phyloP scores from a whole-genome alignment of 1,140 invertebrate genomes.

The Apis mellifera region Amel_HAv3.1 CM009932.2:7657501-7658000 shows the following conservation, averaged over 20 bases:
- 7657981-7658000: slow-evolving; percentile 32
- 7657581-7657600: too few relatives aligned
- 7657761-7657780: neutral
- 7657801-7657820: neutral
- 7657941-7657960: slow-evolving; percentile 16
- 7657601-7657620: too few relatives aligned
- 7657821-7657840: neutral
- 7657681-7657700: too few relatives aligned
- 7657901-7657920: neutral
- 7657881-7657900: neutral
- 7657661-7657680: too few relatives aligned
- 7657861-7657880: neutral
- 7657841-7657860: neutral
- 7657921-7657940: neutral
- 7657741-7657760: neutral
- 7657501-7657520: too few relatives aligned
- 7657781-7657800: neutral
- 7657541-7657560: too few relatives aligned
- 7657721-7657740: too few relatives aligned
- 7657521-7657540: too few relatives aligned
- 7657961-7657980: slow-evolving; percentile 28
- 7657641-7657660: too few relatives aligned
- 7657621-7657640: too few relatives aligned
- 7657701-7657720: too few relatives aligned
- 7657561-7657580: too few relatives aligned